Evolutionary conservation across 2,888 invertebrate genomes (phyloP), one percentile per base, ranked within the genome.

Genomic region (Sepiola atlantica): DNA sequence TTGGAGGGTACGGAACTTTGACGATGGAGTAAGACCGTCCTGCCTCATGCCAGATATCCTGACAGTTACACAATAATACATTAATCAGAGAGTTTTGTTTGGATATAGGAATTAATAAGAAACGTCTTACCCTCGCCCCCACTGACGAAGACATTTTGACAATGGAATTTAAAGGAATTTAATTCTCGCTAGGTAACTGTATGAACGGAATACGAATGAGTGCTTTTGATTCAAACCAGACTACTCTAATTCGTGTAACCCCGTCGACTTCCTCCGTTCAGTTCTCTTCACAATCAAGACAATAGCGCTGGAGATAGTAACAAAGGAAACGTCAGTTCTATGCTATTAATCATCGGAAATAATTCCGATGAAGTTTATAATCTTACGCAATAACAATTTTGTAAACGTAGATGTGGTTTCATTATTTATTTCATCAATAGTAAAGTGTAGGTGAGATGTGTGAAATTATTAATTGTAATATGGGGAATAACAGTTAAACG

Each of bases 121-220:
- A 77, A 0, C n/a, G 14, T 45, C 8, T 45, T 8, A 2, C 45
- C 45, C n/a, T n/a, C n/a, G n/a, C n/a, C 77, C 4, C 77, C n/a
- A 21, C 77, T n/a, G 14, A 32, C 14, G n/a, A 77, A n/a, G 77
- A 77, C n/a, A n/a, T 77, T 32, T 32, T 77, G 77, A 77, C 77
- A 77, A n/a, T 77, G n/a, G n/a, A 77, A 77, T 77, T 77, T 77
- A n/a, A 77, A 77, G 77, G 77, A 77, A 77, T 77, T 77, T 77
- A 77, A 77, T n/a, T 77, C 77, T 77, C n/a, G 77, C 77, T n/a
- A 77, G 77, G 77, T 77, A 77, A 77, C 77, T 16, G n/a, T 77
- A 77, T 77, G 77, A 77, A n/a, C 14, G n/a, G n/a, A n/a, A n/a
- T 77, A 77, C 77, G 77, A 77, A 32, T 77, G 77, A 77, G n/a